Conservation (phyloP, 2,113 vertebrate species). For the Condylura cristata region DNA sequence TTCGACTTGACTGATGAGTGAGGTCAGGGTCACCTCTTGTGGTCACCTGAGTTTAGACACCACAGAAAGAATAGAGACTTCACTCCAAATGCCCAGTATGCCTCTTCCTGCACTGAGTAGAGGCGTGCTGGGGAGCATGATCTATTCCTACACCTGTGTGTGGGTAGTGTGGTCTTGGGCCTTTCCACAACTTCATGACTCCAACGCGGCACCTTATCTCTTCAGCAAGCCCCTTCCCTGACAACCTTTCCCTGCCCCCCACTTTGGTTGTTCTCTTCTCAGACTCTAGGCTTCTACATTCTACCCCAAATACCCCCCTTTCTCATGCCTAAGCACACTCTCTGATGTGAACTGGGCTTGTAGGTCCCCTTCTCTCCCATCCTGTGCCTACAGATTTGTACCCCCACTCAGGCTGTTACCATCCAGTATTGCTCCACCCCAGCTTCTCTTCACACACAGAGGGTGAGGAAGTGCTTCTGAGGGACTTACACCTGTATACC, state of each 20-base stretch:
- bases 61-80: background rate
- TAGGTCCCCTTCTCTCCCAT: background rate
- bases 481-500: rapidly evolving
- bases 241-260: background rate
- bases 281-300: background rate
- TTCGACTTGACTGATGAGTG: conserved; percentile 42
- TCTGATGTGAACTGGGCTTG: background rate
- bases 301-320: background rate
- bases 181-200: background rate
- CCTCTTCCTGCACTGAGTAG: background rate
- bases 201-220: background rate
- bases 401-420: rapidly evolving
- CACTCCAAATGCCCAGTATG: background rate
- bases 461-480: background rate
- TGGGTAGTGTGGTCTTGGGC: background rate
- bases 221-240: background rate
- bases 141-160: background rate
- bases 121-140: background rate
- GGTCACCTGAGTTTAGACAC: conserved; percentile 49
- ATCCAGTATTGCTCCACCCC: background rate
- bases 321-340: background rate
- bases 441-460: background rate
- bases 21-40: conserved; percentile 72
- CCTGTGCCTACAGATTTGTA: background rate
- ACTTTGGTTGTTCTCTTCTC: background rate